These are phyloP conservation scores for Tyto alba DNA, from an alignment of 2,113 vertebrate species.

Conservation along the genomic window DNA sequence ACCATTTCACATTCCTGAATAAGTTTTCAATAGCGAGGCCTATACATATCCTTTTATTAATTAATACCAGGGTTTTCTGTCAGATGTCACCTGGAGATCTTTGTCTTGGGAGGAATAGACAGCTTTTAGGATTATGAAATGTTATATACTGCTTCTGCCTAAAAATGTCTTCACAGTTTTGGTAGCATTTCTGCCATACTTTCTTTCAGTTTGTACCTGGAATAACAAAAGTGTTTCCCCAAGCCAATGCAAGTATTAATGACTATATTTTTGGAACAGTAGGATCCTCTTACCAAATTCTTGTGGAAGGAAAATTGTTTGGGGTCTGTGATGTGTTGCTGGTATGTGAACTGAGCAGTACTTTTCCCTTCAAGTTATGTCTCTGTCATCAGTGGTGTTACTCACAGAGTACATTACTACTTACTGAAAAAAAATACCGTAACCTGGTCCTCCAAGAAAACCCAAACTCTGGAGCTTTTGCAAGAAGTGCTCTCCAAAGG, in stretches of 20 bases:
- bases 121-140: constrained; percentile 30
- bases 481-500: neutral
- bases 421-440: neutral
- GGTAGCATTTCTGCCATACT: neutral
- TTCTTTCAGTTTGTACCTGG: neutral
- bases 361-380: neutral
- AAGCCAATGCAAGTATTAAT: neutral
- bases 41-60: neutral
- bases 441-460: neutral
- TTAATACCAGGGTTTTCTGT: neutral
- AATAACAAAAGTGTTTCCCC: neutral
- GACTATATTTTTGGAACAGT: constrained; percentile 18
- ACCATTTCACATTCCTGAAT: constrained; percentile 26
- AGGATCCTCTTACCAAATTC: neutral
- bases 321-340: neutral
- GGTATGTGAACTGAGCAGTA: neutral
- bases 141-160: neutral
- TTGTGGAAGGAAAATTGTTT: neutral
- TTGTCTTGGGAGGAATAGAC: neutral
- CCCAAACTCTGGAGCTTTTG: neutral
- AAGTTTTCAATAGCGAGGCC: neutral
- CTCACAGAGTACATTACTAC: neutral
- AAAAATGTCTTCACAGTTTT: neutral
- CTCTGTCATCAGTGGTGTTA: neutral
- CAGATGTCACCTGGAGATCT: neutral